phyloP scores from a whole-genome alignment of 2,797 vertebrate genomes.

The Fringilla coelebs region DNA sequence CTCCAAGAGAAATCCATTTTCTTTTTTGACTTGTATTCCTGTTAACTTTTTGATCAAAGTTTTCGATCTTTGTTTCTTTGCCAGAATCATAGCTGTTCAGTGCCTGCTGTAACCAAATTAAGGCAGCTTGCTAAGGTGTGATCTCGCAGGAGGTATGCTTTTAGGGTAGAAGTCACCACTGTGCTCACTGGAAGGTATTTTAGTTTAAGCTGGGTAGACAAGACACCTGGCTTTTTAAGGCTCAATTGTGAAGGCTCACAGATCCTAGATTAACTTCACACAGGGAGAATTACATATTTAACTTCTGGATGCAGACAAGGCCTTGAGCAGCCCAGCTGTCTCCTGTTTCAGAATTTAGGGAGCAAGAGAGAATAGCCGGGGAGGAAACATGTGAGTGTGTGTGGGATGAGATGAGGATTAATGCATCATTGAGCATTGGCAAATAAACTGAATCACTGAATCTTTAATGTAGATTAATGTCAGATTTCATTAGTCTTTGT shows the following conservation, averaged over 20 bases:
- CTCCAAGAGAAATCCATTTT: not conserved
- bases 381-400: slow-evolving; percentile 29
- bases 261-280: not conserved
- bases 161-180: not conserved
- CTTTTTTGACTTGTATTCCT: not conserved
- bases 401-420: slow-evolving; percentile 58
- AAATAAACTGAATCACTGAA: slow-evolving; percentile 60
- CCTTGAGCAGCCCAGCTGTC: slow-evolving; percentile 1
- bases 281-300: not conserved
- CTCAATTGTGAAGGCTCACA: not conserved
- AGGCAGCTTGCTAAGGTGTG: not conserved
- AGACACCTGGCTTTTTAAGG: not conserved
- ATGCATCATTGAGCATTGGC: slow-evolving; percentile 58
- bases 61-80: not conserved
- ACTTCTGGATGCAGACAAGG: not conserved
- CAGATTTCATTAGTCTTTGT: slow-evolving; percentile 68
- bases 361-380: slow-evolving; percentile 16
- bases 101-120: not conserved
- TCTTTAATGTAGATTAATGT: slow-evolving; percentile 63
- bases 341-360: slow-evolving; percentile 39
- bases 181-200: not conserved
- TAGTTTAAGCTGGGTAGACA: not conserved
- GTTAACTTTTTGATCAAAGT: not conserved
- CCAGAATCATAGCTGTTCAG: not conserved
- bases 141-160: not conserved